Evolutionary conservation across 2,113 vertebrate species (phyloP), one percentile per base, ranked within the genome.

Genomic region (Leuciscus idus): DNA sequence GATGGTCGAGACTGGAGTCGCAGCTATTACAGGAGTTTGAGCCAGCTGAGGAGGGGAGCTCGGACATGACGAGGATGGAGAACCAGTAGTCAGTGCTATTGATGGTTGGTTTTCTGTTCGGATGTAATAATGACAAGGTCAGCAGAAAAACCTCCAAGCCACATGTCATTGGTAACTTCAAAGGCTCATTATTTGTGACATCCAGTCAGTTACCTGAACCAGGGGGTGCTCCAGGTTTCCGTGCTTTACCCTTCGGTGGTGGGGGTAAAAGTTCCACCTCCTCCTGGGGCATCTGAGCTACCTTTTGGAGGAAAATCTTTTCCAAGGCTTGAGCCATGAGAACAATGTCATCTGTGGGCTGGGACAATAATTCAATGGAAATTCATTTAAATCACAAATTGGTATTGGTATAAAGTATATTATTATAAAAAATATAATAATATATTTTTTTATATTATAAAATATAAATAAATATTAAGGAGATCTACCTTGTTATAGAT

Each of bases 341-440:
- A 86, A 99, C 98, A 12, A 99, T 99, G 94, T 99, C 98, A 59
- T 99, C 98, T 89, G 98, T 98, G 61, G 98, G 98, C 98, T 99
- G 75, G 91, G 81, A 89, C 80, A 87, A 81, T 33, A 48, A 74
- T 57, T 61, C 21, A 48, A 39, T 55, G 61, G 7, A 28, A 23
- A 48, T 26, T 48, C 1, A 26, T 48, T 46, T 73, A 72, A 43
- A 46, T 74, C 39, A 74, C 39, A 46, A 3, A 39, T 39, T 70
- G 17, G 66, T 36, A 10, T 36, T 33, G 6, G 3, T 21, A 70
- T 19, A 21, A 57, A 57, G 52, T 21, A 57, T 57, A 57, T 57
- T 57, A 57, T 7, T 55, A 57, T 6, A 55, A 55, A 55, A 55
- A 15, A 4, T 11, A 66, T 28, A 26, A 8, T 15, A 43, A 79